Base-by-base conservation (phyloP, 1,140 invertebrate species). In the Polypedilum vanderplanki region DNA sequence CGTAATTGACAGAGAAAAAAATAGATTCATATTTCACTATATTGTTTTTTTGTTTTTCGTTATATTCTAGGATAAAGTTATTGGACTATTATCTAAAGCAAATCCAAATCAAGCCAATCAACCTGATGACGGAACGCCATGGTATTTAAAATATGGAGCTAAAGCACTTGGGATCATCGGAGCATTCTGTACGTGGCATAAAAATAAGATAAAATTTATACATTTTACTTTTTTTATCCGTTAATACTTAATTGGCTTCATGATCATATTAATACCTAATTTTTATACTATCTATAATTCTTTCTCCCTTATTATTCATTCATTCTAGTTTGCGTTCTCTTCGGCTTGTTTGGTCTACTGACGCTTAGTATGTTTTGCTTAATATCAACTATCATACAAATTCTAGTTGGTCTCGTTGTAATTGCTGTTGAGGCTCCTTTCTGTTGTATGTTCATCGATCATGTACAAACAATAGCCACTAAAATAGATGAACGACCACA, bases 371-470 rank as follows among this genome's bases (percentile, higher is more conserved):
- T 92, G 65, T 73, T 79, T 73, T 94, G 92, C 83, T 84, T 97
- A 17, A 84, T 96, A 41, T 89, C 90, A 73, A 94, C 94, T 74
- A 89, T 97, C 76, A 90, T 92, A 85, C 94, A 96, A 87, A 92
- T 97, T 90, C 78, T 96, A 73, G 89, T 91, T 74, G 95, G 94
- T 67, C 95, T 97, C 84, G 79, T 93, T 75, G 89, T 95, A 70
- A 86, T 96, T 77, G 87, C 91, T 5, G 87, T 96, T 78, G 96
- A 98, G 84, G 95, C 95, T 10, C 96, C 96, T 0, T 97, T 93
- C 81, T 97, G 95, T 84, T 98, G 95, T 83, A 87, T 94, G 81
- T 98, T 96, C 84, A 88, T 98, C 77, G 95, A 97, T 80, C 93
- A 94, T 85, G 94, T 97, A 75, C 91, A 95, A 83, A 87, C 86